Evolutionary conservation across 2,888 invertebrate genomes (phyloP).

Genomic region (Drosophila paramelanica): DNA sequence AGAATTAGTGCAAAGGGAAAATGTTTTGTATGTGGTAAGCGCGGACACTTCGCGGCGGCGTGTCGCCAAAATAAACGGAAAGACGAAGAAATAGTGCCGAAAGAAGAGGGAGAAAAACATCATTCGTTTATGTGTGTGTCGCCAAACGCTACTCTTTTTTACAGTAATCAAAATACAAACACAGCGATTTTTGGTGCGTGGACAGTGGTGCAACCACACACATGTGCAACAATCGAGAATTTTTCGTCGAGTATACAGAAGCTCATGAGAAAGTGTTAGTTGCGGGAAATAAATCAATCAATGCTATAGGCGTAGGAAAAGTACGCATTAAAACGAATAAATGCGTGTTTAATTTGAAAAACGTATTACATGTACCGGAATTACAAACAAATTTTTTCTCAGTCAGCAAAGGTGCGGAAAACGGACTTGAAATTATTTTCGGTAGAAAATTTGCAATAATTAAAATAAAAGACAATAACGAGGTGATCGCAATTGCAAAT

Average conservation of each 20-base stretch:
- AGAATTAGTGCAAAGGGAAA: too few relatives aligned
- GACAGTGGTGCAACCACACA: conserved; percentile 9
- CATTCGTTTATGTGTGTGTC: conserved; percentile 6
- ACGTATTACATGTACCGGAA: conserved; percentile 6
- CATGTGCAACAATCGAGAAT: conserved; percentile 6
- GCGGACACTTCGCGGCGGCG: background rate
- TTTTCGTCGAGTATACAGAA: too few relatives aligned
- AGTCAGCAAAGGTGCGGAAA: background rate
- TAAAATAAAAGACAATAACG: conserved; percentile 1
- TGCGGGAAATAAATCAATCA: conserved; percentile 1
- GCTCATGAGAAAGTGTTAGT: too few relatives aligned
- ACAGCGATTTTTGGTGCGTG: conserved; percentile 5
- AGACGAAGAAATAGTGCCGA: background rate
- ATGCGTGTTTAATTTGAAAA: background rate
- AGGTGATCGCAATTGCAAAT: background rate
- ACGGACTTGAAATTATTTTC: too few relatives aligned
- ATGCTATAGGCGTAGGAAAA: background rate
- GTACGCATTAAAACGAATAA: background rate
- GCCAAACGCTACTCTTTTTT: background rate
- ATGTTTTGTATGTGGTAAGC: background rate
- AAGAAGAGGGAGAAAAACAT: background rate
- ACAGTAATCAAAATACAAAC: too few relatives aligned
- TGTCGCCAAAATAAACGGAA: background rate
- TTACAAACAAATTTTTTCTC: background rate
- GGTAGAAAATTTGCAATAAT: background rate